Evolutionary conservation across 2,797 vertebrate genomes (phyloP), one percentile per base, ranked within the genome.

Genomic region (Enteromius argenteus): DNA sequence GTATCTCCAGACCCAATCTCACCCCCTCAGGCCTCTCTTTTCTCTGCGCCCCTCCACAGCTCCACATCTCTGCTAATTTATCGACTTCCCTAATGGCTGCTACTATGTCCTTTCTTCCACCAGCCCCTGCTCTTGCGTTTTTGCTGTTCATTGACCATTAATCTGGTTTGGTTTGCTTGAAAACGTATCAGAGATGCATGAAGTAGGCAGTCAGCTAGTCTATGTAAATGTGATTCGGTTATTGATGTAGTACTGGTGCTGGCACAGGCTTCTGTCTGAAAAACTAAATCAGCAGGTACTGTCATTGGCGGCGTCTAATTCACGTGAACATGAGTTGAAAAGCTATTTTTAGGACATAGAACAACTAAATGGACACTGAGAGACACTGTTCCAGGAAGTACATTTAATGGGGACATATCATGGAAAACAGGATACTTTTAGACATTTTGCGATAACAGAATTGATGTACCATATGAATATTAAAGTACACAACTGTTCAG

Each of bases 61-160:
- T 72, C 84, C 42, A 49, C 85, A 89, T 86, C 88, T 88, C 87
- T 91, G 86, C 92, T 93, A 90, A 93, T 95, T 93, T 93, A 95
- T 95, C 90, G 91, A 93, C 92, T 84, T 93, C 90, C 83, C 88
- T 94, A 94, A 94, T 94, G 93, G 93, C 89, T 89, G 91, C 85
- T 79, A 87, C 89, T 46, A 46, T 39, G 68, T 91, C 80, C 84
- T 87, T 91, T 88, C 85, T 84, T 89, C 80, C 91, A 91, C 87
- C 92, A 69, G 81, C 87, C 87, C 91, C 91, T 92, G 39, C 39
- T 58, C 32, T 11, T 87, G 80, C 84, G 32, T 89, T 88, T 90
- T 64, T 78, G 60, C 60, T 69, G 60, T 85, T 89, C 83, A 56
- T 69, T 82, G 75, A 83, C 90, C 89, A 90, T 93, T 91, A 92